phyloP scores from a whole-genome alignment of 2,888 invertebrate genomes.

The Tiliacea citrago region DNA sequence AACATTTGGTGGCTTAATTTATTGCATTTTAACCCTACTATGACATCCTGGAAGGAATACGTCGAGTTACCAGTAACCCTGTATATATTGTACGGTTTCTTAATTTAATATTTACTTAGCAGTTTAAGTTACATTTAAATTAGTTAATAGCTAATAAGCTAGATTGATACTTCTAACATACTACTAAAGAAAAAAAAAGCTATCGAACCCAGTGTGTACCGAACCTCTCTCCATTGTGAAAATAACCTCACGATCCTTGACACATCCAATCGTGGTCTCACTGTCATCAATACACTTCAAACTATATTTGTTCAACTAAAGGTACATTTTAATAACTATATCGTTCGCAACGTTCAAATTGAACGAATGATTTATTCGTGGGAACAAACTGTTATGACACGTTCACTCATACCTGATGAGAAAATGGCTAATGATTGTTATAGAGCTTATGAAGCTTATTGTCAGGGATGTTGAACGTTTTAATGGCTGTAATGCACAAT shows the following conservation, averaged over 20 bases:
- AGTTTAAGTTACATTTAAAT: no score
- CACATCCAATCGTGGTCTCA: conserved; percentile 73
- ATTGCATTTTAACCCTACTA: no score
- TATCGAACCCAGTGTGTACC: conserved; percentile 64
- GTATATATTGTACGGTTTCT: no score
- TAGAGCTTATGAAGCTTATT: conserved; percentile 21
- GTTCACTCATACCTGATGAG: conserved; percentile 53
- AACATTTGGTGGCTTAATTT: no score
- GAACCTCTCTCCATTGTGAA: conserved; percentile 70
- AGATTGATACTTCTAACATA: no score
- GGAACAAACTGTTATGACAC: conserved; percentile 62
- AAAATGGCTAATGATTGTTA: conserved; percentile 61
- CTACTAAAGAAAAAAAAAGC: no score
- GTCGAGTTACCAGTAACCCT: no score
- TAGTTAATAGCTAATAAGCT: no score
- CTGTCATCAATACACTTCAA: conserved; percentile 80
- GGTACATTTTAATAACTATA: conserved; percentile 77
- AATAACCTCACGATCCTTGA: conserved; percentile 78
- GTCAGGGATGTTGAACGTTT: conserved; percentile 47
- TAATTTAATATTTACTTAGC: no score
- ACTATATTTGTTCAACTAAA: conserved; percentile 76
- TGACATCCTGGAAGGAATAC: no score
- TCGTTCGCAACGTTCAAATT: conserved; percentile 69
- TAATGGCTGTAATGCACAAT: not conserved
- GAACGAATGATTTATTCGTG: conserved; percentile 69